phyloP scores from a whole-genome alignment of 30 jellyfish, hydroid and myxozoan genomes.

The Sanderia malayensis region DNA sequence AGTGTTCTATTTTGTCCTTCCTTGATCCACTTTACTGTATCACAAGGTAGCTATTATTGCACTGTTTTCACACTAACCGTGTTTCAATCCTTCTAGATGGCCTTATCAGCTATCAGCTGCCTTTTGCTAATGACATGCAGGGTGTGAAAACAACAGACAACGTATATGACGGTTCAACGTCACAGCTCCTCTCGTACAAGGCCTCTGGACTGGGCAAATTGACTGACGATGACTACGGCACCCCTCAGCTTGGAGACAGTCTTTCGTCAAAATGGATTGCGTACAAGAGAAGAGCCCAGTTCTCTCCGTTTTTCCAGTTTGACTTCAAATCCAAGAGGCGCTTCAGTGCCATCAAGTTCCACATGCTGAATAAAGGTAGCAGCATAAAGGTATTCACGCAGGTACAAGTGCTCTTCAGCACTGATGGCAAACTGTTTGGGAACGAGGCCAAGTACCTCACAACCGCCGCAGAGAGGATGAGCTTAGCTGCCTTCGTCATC shows the following conservation, averaged over 20 bases:
- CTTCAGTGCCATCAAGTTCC: conserved; percentile 58
- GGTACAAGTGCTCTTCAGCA: conserved; percentile 63
- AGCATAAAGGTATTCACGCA: conserved; percentile 52
- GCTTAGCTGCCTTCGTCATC: conserved; percentile 64
- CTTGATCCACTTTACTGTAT: too few species aligned
- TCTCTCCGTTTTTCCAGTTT: conserved; percentile 56
- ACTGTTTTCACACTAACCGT: too few species aligned
- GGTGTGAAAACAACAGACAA: conserved; percentile 48
- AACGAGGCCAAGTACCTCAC: conserved; percentile 43
- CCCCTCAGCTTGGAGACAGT: not conserved
- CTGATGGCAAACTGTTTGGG: conserved; percentile 48
- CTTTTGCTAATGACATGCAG: conserved; percentile 47
- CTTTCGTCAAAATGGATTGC: conserved; percentile 72
- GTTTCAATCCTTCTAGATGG: conserved; percentile 61
- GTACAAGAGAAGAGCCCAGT: conserved; percentile 32
- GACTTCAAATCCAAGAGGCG: conserved; percentile 44
- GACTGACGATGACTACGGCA: conserved; percentile 75
- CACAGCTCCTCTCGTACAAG: conserved; percentile 14
- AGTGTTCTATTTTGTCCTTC: too few species aligned
- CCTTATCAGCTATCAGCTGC: conserved; percentile 50
- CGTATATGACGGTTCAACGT: conserved; percentile 64
- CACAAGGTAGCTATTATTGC: too few species aligned
- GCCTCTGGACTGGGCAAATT: conserved; percentile 85
- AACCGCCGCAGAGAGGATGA: conserved; percentile 56
- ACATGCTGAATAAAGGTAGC: conserved; percentile 55